Base-by-base conservation (phyloP, 2,113 vertebrate genomes). In the Menidia beryllina region DNA sequence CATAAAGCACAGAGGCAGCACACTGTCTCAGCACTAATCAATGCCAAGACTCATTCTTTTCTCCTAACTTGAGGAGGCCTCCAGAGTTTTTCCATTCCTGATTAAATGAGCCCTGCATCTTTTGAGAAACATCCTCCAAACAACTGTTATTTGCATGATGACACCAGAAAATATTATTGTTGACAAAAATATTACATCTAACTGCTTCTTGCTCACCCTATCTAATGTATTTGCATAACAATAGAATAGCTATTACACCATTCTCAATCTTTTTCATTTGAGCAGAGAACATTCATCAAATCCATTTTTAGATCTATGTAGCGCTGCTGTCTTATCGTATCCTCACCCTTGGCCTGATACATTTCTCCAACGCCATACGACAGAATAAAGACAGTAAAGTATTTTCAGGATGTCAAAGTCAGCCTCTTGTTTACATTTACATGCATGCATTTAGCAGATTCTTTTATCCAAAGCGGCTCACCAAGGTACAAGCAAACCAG, bases 1-100 rank as follows among this genome's bases (percentile, higher is more conserved):
- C 80, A 89, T 92, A 88, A 92, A 89, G 86, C 83, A 88, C 75
- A 30, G 77, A 88, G 88, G 90, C 88, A 86, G 90, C 91, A 82
- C 82, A 74, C 82, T 88, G 85, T 79, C 78, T 86, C 71, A 66
- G 70, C 69, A 77, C 78, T 90, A 91, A 92, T 93, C 90, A 91
- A 92, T 91, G 81, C 73, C 81, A 58, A 83, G 78, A 89, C 88
- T 74, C 79, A 81, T 91, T 88, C 66, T 78, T 77, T 89, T 89
- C 41, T 80, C 69, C 75, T 86, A 71, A 80, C 91, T 85, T 88
- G 74, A 82, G 67, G 49, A 79, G 75, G 72, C 55, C 62, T 77
- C 59, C 82, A 57, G 53, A 69, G 69, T 52, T 62, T 72, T 70
- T 67, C 63, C 52, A n/a, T 52, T 30, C 55, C 61, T 11, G 39